Evolutionary conservation across 2,888 invertebrate genomes (phyloP).

Genomic region (Diarsia rubi): DNA sequence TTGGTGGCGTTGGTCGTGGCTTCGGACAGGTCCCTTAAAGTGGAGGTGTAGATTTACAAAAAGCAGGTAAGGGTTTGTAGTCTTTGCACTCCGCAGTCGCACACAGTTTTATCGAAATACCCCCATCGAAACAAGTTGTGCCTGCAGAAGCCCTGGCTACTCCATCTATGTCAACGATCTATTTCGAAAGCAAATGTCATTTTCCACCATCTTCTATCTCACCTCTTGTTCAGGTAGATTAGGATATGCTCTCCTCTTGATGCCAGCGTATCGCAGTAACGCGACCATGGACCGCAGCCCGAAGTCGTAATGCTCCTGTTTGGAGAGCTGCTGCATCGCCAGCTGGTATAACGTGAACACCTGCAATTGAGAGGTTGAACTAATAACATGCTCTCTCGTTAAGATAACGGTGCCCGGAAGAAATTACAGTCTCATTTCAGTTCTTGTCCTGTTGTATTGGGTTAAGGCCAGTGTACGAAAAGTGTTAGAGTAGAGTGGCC

Average conservation of each 20-base stretch:
- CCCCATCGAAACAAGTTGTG: no score
- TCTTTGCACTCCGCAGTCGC: no score
- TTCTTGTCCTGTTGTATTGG: not conserved
- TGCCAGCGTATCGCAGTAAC: conserved; percentile 95
- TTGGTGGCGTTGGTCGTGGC: not conserved
- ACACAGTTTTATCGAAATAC: no score
- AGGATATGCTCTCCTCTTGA: conserved; percentile 93
- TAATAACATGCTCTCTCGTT: not conserved
- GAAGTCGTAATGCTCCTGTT: conserved; percentile 97
- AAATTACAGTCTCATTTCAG: not conserved
- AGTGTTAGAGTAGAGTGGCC: not conserved
- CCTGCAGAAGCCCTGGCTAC: no score
- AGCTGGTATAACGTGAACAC: conserved; percentile 95
- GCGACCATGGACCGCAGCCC: conserved; percentile 97
- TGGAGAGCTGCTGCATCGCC: conserved; percentile 96
- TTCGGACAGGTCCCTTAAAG: not conserved
- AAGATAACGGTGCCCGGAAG: not conserved
- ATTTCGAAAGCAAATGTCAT: not conserved
- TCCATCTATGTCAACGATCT: not conserved
- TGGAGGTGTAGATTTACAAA: no score
- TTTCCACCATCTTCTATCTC: not conserved
- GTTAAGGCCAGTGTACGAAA: not conserved
- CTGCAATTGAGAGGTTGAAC: conserved; percentile 75
- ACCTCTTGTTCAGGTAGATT: conserved; percentile 95
- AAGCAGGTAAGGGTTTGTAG: no score